These are phyloP conservation scores for Dufourea novaeangliae DNA, from an alignment of 1,140 invertebrate genomes.

Conservation along the genomic window DNA sequence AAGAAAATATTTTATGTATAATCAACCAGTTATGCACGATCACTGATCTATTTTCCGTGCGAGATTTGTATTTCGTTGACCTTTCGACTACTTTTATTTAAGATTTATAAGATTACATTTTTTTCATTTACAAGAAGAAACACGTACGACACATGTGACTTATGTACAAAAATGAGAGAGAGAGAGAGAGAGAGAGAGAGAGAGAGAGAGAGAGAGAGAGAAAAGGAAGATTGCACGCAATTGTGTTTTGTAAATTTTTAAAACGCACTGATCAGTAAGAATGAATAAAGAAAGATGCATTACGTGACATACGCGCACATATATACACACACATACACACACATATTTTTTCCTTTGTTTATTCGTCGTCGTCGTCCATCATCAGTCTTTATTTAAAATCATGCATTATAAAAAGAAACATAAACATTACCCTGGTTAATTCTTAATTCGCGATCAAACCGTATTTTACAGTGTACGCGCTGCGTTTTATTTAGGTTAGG, in stretches of 20 bases:
- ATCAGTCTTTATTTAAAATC: constrained; percentile 25
- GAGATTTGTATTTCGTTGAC: not conserved
- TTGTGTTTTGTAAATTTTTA: constrained; percentile 32
- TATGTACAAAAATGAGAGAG: not conserved
- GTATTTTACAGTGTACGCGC: not conserved
- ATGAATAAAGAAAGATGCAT: constrained; percentile 23
- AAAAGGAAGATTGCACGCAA: not conserved
- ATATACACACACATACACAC: no score
- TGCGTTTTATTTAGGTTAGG: not conserved
- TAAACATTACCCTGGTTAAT: constrained; percentile 5
- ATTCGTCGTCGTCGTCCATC: no score
- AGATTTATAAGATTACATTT: not conserved
- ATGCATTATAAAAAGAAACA: constrained; percentile 26
- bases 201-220: not conserved
- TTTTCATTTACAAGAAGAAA: not conserved
- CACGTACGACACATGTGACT: not conserved
- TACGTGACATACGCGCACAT: not conserved
- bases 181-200: not conserved
- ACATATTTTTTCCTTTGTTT: no score
- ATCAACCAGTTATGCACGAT: not conserved
- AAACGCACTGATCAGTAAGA: constrained; percentile 4
- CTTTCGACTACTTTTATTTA: constrained; percentile 1
- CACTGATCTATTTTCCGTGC: not conserved
- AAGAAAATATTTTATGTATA: not conserved
- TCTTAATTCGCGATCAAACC: not conserved